Base-by-base conservation (phyloP, 1,140 invertebrate species). In the Papilio aristodemus region DNA sequence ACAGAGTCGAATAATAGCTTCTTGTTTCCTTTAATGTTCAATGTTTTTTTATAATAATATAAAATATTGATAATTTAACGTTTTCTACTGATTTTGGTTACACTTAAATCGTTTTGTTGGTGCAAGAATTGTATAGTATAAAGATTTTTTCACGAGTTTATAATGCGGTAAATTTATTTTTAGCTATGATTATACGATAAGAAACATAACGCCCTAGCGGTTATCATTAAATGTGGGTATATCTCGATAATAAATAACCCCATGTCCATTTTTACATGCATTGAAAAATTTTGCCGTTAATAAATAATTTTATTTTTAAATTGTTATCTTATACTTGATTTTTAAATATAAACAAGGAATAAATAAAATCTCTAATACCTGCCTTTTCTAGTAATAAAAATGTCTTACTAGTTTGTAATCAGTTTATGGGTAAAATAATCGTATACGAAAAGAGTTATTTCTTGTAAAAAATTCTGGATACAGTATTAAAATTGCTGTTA, bases 111-210 rank as follows among this genome's bases (percentile, higher is more conserved):
- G 27, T 6, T 32, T 32, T 32, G 6, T 32, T 32, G 27, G 2
- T 32, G 6, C 27, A 32, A 32, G 2, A 3, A 32, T 32, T 32
- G 27, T 32, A 32, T 32, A 32, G 27, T 32, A 59, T 59, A 36
- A n/a, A n/a, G n/a, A n/a, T 36, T 59, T 32, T 59, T 59, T 32
- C 58, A 59, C 27, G 27, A 36, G 27, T n/a, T 59, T 59, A 57
- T 59, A n/a, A n/a, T 27, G 11, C n/a, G 36, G 13, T 37, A 32
- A 8, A n/a, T 11, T 59, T 36, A 32, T n/a, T 59, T 59, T 36
- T 59, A 37, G 58, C 58, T 37, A 17, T 50, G 13, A 19, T 50
- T 50, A 59, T 2, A 59, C 58, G 27, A 59, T 14, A 37, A 59
- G 13, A 59, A 59, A 59, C 36, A 37, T 17, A 17, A 17, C 32